Evolutionary conservation across 2,888 invertebrate species (phyloP).

Genomic region (Mantis religiosa): DNA sequence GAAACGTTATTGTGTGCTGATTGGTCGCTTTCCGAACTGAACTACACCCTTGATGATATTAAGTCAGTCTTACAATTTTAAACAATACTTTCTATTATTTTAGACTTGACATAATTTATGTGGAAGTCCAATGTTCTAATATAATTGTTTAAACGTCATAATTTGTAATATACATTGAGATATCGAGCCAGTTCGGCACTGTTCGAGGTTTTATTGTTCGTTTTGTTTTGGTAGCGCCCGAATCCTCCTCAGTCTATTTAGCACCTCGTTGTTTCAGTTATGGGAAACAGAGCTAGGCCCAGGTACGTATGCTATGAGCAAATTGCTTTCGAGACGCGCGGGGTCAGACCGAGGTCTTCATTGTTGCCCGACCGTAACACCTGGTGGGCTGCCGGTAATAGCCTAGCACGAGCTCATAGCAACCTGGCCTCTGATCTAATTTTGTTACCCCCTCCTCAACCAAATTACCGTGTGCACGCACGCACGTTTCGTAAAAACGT

Average conservation of each 20-base stretch:
- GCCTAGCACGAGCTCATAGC: background rate
- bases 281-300: background rate
- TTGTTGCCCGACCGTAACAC: background rate
- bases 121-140: too few relatives aligned
- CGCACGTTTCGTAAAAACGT: too few relatives aligned
- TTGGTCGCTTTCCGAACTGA: too few relatives aligned
- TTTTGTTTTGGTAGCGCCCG: background rate
- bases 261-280: slow-evolving; percentile 2
- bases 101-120: too few relatives aligned
- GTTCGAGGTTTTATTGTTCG: background rate
- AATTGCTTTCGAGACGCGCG: slow-evolving; percentile 4
- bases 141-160: too few relatives aligned
- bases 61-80: too few relatives aligned
- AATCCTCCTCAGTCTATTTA: background rate
- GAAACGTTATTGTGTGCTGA: too few relatives aligned
- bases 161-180: too few relatives aligned
- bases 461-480: background rate
- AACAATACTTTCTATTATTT: too few relatives aligned
- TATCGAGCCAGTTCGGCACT: background rate
- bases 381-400: background rate
- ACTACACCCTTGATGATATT: too few relatives aligned
- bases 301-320: background rate
- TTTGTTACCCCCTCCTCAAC: background rate
- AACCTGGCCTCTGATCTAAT: background rate
- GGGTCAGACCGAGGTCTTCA: background rate